These are phyloP conservation scores for Lycaon pictus DNA, from an alignment of 2,113 vertebrate species.

Conservation along the genomic window DNA sequence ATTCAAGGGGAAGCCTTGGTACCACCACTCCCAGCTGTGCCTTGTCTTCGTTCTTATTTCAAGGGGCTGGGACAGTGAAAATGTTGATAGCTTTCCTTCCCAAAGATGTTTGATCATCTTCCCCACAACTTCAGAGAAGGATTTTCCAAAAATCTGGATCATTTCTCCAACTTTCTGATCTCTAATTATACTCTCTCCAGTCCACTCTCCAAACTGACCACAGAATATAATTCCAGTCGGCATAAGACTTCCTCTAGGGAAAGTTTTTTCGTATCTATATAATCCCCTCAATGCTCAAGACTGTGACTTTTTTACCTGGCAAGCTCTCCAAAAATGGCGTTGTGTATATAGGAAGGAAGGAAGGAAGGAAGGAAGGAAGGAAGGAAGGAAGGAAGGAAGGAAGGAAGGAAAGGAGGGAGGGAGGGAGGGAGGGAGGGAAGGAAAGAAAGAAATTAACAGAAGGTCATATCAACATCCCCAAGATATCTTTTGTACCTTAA, in stretches of 20 bases:
- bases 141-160: neutral
- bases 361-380: neutral
- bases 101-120: neutral
- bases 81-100: neutral
- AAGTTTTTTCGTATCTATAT: neutral
- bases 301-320: neutral
- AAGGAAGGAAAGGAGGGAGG: accelerated
- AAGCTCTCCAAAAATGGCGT: neutral
- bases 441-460: neutral
- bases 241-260: neutral
- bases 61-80: neutral
- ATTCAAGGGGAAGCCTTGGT: accelerated
- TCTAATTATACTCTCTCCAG: neutral
- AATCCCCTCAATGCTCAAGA: neutral
- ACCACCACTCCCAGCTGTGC: neutral
- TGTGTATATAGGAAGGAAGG: neutral
- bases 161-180: neutral
- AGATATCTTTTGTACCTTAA: neutral
- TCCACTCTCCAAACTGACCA: neutral
- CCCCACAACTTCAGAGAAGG: neutral
- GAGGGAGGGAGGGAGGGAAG: accelerated
- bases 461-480: neutral
- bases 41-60: neutral
- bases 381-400: neutral
- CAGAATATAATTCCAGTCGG: neutral